phyloP scores from a whole-genome alignment of 2,888 invertebrate genomes.

The Drosophila vallismaia region DNA sequence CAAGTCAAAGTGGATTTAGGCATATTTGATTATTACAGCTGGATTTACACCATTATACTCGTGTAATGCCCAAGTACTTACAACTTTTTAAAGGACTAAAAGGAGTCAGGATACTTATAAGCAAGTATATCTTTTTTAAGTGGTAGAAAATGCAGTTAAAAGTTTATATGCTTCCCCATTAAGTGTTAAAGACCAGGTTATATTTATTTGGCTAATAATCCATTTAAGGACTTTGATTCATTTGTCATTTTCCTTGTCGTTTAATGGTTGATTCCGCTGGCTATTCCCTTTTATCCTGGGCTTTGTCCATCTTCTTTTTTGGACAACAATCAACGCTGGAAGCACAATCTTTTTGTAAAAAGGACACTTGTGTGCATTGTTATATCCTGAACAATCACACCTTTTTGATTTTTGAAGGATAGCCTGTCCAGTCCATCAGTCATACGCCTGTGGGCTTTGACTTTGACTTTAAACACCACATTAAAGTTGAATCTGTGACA shows the following conservation, averaged over 20 bases:
- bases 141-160: too few relatives aligned
- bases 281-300: conserved; percentile 35
- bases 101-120: too few relatives aligned
- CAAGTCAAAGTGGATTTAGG: not conserved
- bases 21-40: not conserved
- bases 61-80: not conserved
- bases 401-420: conserved; percentile 1
- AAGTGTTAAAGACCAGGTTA: not conserved
- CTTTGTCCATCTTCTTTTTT: conserved; percentile 58
- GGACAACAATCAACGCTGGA: conserved; percentile 72
- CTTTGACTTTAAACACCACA: conserved; percentile 28
- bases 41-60: too few relatives aligned
- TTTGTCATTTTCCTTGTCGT: not conserved
- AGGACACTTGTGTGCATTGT: conserved; percentile 1
- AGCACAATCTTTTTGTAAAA: not conserved
- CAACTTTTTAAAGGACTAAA: not conserved
- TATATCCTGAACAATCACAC: conserved; percentile 2
- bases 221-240: not conserved
- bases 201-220: not conserved
- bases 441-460: not conserved
- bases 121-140: too few relatives aligned
- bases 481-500: conserved; percentile 51
- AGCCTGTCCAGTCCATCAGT: not conserved
- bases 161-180: too few relatives aligned
- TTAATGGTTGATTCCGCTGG: not conserved